Percentiles rank a stretch among this genome's conserved stretches.
phyloP scores from a whole-genome alignment of 2,888 invertebrate genomes.

The Hirtodrosophila cameraria region DNA sequence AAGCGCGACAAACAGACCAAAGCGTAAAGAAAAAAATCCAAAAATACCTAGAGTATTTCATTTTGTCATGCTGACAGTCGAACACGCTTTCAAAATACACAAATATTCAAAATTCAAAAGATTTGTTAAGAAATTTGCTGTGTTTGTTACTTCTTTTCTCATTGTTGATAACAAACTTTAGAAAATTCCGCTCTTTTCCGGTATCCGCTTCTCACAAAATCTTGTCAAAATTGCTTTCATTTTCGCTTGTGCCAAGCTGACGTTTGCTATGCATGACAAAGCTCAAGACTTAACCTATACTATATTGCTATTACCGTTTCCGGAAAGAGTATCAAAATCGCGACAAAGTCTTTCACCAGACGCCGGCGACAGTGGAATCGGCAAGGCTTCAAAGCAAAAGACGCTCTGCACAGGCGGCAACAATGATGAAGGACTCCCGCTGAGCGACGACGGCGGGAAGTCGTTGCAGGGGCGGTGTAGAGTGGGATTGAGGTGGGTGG shows the following conservation, averaged over 20 bases:
- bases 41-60: not conserved
- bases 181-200: no score
- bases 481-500: conserved; percentile 54
- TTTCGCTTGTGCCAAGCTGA: no score
- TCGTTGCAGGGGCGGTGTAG: not conserved
- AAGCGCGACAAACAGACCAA: conserved; percentile 71
- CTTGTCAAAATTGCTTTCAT: no score
- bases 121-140: no score
- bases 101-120: not conserved
- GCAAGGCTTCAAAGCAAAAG: conserved; percentile 64
- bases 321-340: conserved; percentile 20
- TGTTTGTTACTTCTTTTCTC: no score
- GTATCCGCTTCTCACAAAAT: no score
- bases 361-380: conserved; percentile 34
- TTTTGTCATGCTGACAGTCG: not conserved
- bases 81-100: conserved; percentile 11
- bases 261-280: no score
- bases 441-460: conserved; percentile 36
- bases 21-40: conserved; percentile 25
- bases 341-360: conserved; percentile 40
- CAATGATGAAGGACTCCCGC: conserved; percentile 65
- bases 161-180: no score
- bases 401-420: conserved; percentile 29
- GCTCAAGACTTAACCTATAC: no score
- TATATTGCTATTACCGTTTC: not conserved